Evolutionary conservation across 1,140 invertebrate species (phyloP), one percentile per base, ranked within the genome.

Genomic region (Batillaria attramentaria): DNA sequence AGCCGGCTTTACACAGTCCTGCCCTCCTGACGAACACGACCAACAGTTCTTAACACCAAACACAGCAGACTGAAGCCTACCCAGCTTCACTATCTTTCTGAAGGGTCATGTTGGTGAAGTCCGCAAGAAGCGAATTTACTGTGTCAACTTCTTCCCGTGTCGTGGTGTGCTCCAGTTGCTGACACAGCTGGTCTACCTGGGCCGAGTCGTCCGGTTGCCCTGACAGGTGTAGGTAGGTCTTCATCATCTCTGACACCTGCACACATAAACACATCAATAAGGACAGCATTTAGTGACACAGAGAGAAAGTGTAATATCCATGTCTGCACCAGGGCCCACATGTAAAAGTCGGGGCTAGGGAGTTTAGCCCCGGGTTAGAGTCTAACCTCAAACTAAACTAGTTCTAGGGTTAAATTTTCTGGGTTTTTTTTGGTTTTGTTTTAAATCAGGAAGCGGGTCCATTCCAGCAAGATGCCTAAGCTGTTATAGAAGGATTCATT

Each of bases 161-260:
- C 41, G 84, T 79, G 20, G 82, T 84, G 1, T 57, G 62, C 28
- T 84, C 70, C 18, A 87, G 75, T 54, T 81, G 78, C 20, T 77
- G 42, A 81, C 86, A 87, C 28, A 87, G 50, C 35, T 80, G 60
- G 28, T 85, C 85, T 20, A 87, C 69, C 60, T 86, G 77, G 31
- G 80, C 72, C 1, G 82, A 81, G 43, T 86, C 81, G 16, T 81
- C 79, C 13, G 65, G 20, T 33, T 33, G 16, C 46, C 37, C 37
- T 31, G 84, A 84, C 18, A 87, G 31, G 68, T 77, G 72, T n/a
- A 87, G 80, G 69, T 86, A 87, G 16, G 86, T 83, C 35, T 79
- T 79, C 85, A 87, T 87, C 86, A 86, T 87, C 31, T 87, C 85
- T 28, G 79, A 82, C 13, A 87, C 68, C 86, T 87, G 78, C 16